A percentile compares a stretch with the other conserved stretches of the same genome.
These are phyloP conservation scores for Eutolmus rufibarbis DNA, from an alignment of 2,888 invertebrate genomes.

Conservation along the genomic window DNA sequence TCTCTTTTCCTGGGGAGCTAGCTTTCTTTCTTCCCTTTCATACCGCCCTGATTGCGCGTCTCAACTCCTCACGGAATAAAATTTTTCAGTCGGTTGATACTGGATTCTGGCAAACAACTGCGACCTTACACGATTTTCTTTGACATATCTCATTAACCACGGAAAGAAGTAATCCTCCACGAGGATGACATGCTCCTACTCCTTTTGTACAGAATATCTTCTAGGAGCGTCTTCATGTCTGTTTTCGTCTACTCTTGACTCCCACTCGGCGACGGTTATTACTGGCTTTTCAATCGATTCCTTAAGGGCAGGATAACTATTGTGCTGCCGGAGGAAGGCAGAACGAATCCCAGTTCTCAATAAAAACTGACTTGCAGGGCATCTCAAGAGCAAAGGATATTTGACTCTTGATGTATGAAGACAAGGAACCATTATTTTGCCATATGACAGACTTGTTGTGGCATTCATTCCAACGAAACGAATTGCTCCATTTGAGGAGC, in stretches of 20 bases:
- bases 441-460: constrained; percentile 29
- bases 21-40: background rate
- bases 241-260: constrained; percentile 16
- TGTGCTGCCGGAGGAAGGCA: background rate
- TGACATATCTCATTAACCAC: constrained; percentile 42
- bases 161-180: constrained; percentile 31
- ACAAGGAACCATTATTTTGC: constrained; percentile 22
- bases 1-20: background rate
- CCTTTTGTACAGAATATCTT: constrained; percentile 15
- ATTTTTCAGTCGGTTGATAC: background rate
- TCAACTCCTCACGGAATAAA: constrained; percentile 9
- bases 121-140: constrained; percentile 25
- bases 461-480: background rate
- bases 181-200: constrained; percentile 15
- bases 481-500: background rate
- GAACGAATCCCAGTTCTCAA: background rate
- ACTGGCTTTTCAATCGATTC: constrained; percentile 24
- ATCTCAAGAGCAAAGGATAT: background rate
- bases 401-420: background rate
- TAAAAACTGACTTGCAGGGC: background rate
- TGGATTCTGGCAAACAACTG: background rate
- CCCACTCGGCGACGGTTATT: constrained; percentile 8
- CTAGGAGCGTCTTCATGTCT: constrained; percentile 10
- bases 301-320: constrained; percentile 20
- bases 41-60: background rate